Conservation (phyloP, 2,797 vertebrate species). For the Gambelia wislizenii region DNA sequence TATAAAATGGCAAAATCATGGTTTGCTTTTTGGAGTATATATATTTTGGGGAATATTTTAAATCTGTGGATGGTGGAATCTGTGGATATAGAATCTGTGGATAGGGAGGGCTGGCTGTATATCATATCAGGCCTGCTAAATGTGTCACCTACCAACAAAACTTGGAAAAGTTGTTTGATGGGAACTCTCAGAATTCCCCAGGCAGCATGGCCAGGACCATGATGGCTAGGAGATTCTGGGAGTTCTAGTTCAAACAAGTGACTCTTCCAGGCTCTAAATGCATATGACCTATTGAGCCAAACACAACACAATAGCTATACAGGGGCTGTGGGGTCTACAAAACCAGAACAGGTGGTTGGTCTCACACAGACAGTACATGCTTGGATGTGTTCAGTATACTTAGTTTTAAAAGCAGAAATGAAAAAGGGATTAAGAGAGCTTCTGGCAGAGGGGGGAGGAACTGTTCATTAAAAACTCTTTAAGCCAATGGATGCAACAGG, state of each 20-base stretch:
- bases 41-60: too few relatives aligned
- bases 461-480: slow-evolving; percentile 16
- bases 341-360: background rate
- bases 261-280: slow-evolving; percentile 1
- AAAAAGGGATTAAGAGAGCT: slow-evolving; percentile 1
- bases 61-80: too few relatives aligned
- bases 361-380: background rate
- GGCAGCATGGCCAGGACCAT: background rate
- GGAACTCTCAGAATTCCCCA: background rate
- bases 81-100: too few relatives aligned
- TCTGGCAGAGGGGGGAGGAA: slow-evolving; percentile 8
- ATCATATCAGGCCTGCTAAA: background rate
- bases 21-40: too few relatives aligned
- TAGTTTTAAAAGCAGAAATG: slow-evolving; percentile 12
- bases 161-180: background rate
- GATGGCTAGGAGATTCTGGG: background rate
- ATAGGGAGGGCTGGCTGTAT: too few relatives aligned
- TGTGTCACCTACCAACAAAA: background rate
- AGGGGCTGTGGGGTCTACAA: too few relatives aligned
- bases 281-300: too few relatives aligned
- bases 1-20: too few relatives aligned
- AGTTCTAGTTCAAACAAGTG: background rate
- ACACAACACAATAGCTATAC: too few relatives aligned
- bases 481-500: slow-evolving; percentile 19
- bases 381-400: background rate